A percentile compares a stretch with the other conserved stretches of the same genome.
Conservation (phyloP, 2,797 vertebrate genomes). For the Brachyalestes nurse region DNA sequence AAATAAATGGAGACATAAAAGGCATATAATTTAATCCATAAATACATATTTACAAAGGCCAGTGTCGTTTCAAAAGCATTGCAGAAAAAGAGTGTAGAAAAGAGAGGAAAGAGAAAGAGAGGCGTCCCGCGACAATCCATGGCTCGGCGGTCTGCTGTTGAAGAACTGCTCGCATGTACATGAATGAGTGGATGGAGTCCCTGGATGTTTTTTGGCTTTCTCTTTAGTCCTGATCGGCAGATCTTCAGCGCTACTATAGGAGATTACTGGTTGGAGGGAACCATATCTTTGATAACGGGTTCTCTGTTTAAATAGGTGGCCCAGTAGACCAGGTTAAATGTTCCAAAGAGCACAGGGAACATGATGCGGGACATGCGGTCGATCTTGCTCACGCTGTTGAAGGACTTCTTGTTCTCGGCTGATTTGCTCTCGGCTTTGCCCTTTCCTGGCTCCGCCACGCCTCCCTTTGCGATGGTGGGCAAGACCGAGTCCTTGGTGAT, state of each 20-base stretch:
- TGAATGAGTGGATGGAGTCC: conserved; percentile 85
- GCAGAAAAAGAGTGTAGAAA: conserved; percentile 78
- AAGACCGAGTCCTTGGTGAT: conserved; percentile 93
- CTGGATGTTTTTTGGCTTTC: conserved; percentile 87
- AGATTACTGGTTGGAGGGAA: conserved; percentile 82
- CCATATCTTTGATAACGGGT: conserved; percentile 92
- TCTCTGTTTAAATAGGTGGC: conserved; percentile 98
- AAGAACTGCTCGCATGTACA: conserved; percentile 67
- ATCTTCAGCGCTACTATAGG: conserved; percentile 66
- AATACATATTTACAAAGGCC: conserved; percentile 78
- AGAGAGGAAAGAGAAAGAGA: conserved; percentile 69
- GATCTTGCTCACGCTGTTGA: conserved; percentile 99
- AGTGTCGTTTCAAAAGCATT: conserved; percentile 77
- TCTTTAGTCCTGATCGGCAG: conserved; percentile 77
- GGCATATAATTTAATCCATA: conserved; percentile 48
- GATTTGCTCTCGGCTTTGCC: conserved; percentile 87
- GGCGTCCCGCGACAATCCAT: conserved; percentile 71
- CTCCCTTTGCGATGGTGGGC: conserved; percentile 94
- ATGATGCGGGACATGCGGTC: conserved; percentile 98
- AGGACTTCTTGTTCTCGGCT: conserved; percentile 94
- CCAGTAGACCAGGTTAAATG: conserved; percentile 98
- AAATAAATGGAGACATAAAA: conserved; percentile 67
- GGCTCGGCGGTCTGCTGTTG: conserved; percentile 65
- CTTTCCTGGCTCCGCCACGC: conserved; percentile 83
- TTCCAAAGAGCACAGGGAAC: conserved; percentile 95